These are phyloP conservation scores for Drosophila meridionalis DNA, from an alignment of 2,888 invertebrate species.

Conservation along the genomic window DNA sequence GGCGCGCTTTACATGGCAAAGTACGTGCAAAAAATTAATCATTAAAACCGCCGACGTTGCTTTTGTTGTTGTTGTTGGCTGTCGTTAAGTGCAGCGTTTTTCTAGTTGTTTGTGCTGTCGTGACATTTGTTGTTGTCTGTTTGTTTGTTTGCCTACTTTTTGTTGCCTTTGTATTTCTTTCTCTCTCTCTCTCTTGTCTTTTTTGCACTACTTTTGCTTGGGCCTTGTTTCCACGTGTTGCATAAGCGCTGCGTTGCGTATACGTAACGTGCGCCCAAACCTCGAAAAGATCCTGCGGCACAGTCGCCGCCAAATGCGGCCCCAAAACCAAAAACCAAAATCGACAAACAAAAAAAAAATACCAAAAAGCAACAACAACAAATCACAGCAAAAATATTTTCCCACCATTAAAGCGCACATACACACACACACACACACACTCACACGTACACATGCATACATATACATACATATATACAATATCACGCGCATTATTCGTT, in stretches of 20 bases:
- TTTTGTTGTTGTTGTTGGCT: conserved; percentile 33
- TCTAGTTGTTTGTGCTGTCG: conserved; percentile 49
- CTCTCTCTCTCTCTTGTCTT: neutral
- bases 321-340: conserved; percentile 37
- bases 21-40: conserved; percentile 79
- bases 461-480: conserved; percentile 44
- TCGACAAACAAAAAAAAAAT: conserved; percentile 11
- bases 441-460: conserved; percentile 32
- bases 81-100: conserved; percentile 34
- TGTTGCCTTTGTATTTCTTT: conserved; percentile 6
- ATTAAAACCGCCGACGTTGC: conserved; percentile 54
- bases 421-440: conserved; percentile 27
- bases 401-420: conserved; percentile 72
- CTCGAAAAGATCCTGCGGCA: conserved; percentile 52
- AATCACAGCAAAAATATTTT: conserved; percentile 69
- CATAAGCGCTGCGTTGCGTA: conserved; percentile 53
- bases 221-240: conserved; percentile 48
- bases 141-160: conserved; percentile 12
- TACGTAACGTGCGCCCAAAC: conserved; percentile 48
- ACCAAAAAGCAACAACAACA: conserved; percentile 14
- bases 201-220: conserved; percentile 32
- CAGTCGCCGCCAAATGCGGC: conserved; percentile 36
- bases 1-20: conserved; percentile 55
- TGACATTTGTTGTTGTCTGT: conserved; percentile 62
- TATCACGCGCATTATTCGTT: conserved; percentile 61